Base-by-base conservation (phyloP, 1,140 invertebrate genomes). In the Neodiprion virginianus region DNA sequence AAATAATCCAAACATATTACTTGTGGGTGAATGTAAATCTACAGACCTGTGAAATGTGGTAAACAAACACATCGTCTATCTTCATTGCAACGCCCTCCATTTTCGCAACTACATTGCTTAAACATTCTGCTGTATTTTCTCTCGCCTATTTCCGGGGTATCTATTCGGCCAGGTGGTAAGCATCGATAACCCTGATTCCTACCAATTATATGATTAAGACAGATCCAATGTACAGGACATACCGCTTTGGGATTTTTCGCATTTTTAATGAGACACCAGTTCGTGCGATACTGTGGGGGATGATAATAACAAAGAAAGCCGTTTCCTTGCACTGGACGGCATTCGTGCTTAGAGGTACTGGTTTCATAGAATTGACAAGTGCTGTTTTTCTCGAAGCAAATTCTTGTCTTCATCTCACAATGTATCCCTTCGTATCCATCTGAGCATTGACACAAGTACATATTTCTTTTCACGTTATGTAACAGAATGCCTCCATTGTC, bases 401-500 rank as follows among this genome's bases (percentile, higher is more conserved):
- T 69, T 12, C 40, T 21, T 23, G 21, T 69, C 23, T 21, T 69
- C 4, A 17, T 8, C 21, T 69, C 21, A 69, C 67, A 69, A 47
- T 69, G 17, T 23, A 11, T 47, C 11, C 67, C 67, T 21, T 69
- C 67, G 11, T 69, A 69, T 14, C 67, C 67, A 12, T 11, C 8
- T 21, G 12, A 21, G 40, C 67, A 69, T 23, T 23, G 21, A 69
- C 67, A 69, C n/a, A 23, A 14, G 67, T 69, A 69, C 11, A 12
- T 12, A 10, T 69, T 69, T 69, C 21, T 47, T 23, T 23, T 69
- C 3, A 23, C n/a, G n/a, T 69, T 69, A 47, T 23, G 11, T 47
- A 69, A 69, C 12, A 69, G 67, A 21, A 21, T 69, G 7, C 67
- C 67, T 47, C 21, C 17, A 69, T 69, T 69, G 12, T 69, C 21